Conservation (phyloP, 2,797 vertebrate genomes). For the Anguilla pacifica region DNA sequence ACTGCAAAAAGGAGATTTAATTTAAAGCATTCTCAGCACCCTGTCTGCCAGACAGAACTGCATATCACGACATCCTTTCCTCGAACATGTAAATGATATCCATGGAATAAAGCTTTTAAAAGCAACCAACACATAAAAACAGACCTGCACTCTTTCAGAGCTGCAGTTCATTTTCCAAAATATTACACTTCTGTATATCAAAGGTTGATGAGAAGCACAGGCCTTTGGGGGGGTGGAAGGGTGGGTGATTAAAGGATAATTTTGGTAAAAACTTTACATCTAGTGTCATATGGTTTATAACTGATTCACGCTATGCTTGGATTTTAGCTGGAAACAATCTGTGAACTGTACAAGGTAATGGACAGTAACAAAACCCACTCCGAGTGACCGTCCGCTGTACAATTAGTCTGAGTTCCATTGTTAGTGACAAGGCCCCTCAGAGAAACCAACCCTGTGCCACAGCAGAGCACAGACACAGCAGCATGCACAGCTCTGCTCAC, state of each 20-base stretch:
- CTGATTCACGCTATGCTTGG: background rate
- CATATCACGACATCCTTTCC: background rate
- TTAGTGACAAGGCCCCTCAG: background rate
- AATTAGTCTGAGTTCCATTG: background rate
- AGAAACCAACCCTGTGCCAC: background rate
- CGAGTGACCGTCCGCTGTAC: background rate
- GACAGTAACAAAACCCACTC: background rate
- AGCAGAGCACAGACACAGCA: background rate
- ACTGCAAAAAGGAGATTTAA: background rate
- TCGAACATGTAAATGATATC: background rate
- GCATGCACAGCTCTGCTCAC: background rate
- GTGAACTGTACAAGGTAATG: background rate
- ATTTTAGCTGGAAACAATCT: background rate
- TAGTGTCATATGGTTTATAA: background rate
- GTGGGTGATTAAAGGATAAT: background rate
- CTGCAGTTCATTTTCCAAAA: background rate
- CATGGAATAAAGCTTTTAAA: background rate
- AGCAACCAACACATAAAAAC: background rate
- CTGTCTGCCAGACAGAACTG: background rate
- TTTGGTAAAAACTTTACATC: background rate
- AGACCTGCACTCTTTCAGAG: background rate
- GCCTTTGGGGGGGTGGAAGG: background rate
- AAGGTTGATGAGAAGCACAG: background rate
- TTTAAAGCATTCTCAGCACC: background rate
- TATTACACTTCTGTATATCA: background rate